phyloP scores from a whole-genome alignment of 2,797 vertebrate species.

The Eurystomus glaucurus region DNA sequence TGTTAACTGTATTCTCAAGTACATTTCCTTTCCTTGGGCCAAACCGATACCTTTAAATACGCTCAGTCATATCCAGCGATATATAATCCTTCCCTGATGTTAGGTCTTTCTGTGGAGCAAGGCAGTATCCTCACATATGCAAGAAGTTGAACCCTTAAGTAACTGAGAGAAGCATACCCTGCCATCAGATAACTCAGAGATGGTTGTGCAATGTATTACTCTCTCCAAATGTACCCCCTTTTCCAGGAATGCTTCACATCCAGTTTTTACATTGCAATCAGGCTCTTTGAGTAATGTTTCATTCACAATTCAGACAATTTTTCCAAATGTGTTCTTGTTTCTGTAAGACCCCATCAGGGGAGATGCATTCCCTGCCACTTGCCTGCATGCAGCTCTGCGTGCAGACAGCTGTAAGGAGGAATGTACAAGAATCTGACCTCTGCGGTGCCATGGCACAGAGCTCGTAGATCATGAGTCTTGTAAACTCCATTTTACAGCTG shows the following conservation, averaged over 20 bases:
- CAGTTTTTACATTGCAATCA: neutral
- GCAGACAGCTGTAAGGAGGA: constrained; percentile 17
- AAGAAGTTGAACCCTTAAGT: neutral
- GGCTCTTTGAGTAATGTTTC: neutral
- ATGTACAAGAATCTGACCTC: neutral
- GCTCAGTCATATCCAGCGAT: rapidly evolving
- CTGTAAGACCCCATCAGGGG: neutral
- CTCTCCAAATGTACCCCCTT: neutral
- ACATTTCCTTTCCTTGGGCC: neutral
- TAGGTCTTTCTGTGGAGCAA: neutral
- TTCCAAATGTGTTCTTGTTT: neutral
- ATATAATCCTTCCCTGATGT: neutral
- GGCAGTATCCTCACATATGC: neutral
- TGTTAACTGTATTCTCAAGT: neutral
- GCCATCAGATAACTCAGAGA: neutral
- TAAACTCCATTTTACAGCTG: constrained; percentile 51
- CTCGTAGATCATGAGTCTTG: neutral
- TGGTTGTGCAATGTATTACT: neutral
- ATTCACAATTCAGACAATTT: constrained; percentile 10
- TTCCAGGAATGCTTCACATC: neutral
- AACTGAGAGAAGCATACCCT: neutral
- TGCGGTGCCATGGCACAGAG: neutral
- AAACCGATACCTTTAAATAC: neutral
- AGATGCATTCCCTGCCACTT: neutral
- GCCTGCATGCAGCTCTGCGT: neutral